These are phyloP conservation scores for Invenusta paracnida DNA, from an alignment of 2,888 invertebrate genomes.

Conservation along the genomic window DNA sequence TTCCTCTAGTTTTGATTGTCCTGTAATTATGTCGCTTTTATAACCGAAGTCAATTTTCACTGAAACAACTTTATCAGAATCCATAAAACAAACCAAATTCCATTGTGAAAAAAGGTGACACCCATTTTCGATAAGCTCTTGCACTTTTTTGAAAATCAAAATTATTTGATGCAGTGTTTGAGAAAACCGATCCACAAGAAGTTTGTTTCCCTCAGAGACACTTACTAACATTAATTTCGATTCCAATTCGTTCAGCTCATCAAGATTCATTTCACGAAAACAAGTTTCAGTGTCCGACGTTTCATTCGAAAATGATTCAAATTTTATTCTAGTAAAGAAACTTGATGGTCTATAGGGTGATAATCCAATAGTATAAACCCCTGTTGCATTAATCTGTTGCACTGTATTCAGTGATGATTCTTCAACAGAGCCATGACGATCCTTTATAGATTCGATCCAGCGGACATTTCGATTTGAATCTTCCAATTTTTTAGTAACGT, in stretches of 20 bases:
- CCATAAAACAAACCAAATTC: neutral
- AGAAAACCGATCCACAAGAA: neutral
- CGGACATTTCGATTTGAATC: conserved; percentile 50
- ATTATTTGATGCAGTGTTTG: neutral
- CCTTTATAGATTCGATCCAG: conserved; percentile 52
- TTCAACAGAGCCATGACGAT: conserved; percentile 54
- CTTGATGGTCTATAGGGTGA: neutral
- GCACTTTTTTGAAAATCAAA: neutral
- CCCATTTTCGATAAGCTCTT: neutral
- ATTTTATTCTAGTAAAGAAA: neutral
- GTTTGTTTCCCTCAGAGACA: neutral
- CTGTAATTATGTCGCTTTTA: neutral
- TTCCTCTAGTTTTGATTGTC: neutral
- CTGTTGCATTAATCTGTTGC: conserved; percentile 51
- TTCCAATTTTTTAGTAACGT: conserved; percentile 53
- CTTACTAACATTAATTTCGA: neutral
- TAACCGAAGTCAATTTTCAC: neutral
- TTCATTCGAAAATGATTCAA: neutral
- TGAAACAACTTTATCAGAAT: neutral
- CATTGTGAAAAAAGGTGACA: neutral
- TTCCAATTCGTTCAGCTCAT: neutral
- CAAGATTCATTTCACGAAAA: neutral
- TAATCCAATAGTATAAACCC: conserved; percentile 48
- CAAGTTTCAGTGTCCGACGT: neutral
- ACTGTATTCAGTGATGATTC: conserved; percentile 51